phyloP scores from a whole-genome alignment of 2,888 invertebrate genomes.

The Eueremaeus valkanovi region DNA sequence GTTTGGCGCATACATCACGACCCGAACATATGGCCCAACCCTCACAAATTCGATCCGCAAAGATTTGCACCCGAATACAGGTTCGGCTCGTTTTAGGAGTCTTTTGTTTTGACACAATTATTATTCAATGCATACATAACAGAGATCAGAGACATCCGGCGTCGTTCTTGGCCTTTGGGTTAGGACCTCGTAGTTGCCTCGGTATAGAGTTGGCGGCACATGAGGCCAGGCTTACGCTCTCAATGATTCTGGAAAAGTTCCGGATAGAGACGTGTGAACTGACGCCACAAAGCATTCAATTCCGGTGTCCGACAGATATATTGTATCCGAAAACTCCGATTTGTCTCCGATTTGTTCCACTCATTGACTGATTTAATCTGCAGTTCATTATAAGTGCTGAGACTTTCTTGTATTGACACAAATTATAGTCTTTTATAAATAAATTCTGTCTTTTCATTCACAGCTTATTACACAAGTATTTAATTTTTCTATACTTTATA shows the following conservation, averaged over 20 bases:
- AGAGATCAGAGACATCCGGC: conserved; percentile 24
- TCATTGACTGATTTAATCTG: background rate
- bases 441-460: no score
- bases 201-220: conserved; percentile 46
- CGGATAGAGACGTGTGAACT: conserved; percentile 41
- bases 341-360: conserved; percentile 34
- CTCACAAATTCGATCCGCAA: conserved; percentile 48
- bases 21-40: conserved; percentile 48
- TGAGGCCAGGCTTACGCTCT: conserved; percentile 44
- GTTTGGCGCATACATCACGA: conserved; percentile 49
- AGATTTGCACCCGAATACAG: conserved; percentile 44
- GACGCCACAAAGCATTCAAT: conserved; percentile 42
- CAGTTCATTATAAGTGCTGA: no score
- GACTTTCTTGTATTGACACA: no score
- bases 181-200: conserved; percentile 46
- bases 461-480: no score
- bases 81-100: background rate
- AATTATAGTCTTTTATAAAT: no score
- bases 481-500: no score
- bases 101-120: background rate
- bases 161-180: conserved; percentile 45
- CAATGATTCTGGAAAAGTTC: conserved; percentile 43
- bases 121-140: background rate
- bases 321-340: conserved; percentile 45
- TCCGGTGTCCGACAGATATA: conserved; percentile 16